phyloP scores from a whole-genome alignment of 2,888 invertebrate species.

The Heliconius erato region DNA sequence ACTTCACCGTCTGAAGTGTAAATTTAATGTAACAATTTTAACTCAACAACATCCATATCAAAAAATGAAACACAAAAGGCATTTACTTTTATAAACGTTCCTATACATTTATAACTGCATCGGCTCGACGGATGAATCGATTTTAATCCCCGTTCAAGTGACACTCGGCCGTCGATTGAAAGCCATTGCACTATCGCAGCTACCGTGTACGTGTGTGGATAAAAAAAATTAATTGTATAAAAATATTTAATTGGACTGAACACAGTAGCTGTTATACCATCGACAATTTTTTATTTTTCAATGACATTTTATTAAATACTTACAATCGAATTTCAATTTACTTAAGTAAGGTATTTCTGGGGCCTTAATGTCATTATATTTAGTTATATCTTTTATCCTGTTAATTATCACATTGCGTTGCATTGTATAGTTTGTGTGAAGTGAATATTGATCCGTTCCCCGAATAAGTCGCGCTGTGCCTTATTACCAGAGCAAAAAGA shows the following conservation, averaged over 20 bases:
- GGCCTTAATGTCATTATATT: too few relatives aligned
- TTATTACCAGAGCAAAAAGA: too few relatives aligned
- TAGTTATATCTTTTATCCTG: too few relatives aligned
- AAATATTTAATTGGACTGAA: neutral
- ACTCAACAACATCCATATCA: neutral
- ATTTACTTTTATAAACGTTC: neutral
- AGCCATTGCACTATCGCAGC: constrained; percentile 9
- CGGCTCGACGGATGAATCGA: constrained; percentile 8
- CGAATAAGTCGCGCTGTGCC: too few relatives aligned
- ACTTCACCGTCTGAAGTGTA: too few relatives aligned
- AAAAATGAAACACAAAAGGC: neutral
- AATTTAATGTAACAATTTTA: neutral
- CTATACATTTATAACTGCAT: constrained; percentile 7
- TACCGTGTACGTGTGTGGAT: neutral
- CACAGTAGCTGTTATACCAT: neutral
- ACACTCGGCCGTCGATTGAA: constrained; percentile 12
- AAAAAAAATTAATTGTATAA: constrained; percentile 5
- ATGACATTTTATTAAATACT: too few relatives aligned
- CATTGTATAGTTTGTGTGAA: too few relatives aligned
- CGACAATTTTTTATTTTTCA: neutral
- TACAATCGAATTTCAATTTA: neutral
- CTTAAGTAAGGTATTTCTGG: neutral
- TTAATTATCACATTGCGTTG: too few relatives aligned
- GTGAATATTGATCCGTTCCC: too few relatives aligned
- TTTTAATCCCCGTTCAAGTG: constrained; percentile 17